These are phyloP conservation scores for Watsonalla cultraria DNA, from an alignment of 2,888 invertebrate genomes.

Conservation along the genomic window DNA sequence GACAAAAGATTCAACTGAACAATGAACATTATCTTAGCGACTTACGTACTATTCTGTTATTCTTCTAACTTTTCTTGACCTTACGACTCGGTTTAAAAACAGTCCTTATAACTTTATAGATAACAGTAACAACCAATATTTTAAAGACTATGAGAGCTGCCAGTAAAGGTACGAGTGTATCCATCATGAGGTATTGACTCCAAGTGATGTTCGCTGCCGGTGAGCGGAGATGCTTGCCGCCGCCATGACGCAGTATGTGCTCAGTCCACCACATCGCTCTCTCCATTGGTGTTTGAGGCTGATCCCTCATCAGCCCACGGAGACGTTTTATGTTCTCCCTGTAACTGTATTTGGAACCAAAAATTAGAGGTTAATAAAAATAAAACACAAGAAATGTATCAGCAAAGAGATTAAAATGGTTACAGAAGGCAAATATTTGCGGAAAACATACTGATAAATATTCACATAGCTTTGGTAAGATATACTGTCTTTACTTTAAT, in stretches of 20 bases:
- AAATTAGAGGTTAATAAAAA: too few species aligned
- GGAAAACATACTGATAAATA: constrained; percentile 1
- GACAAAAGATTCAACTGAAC: too few species aligned
- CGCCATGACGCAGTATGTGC: constrained; percentile 23
- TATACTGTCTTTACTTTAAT: too few species aligned
- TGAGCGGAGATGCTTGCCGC: constrained; percentile 22
- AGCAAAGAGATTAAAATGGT: too few species aligned
- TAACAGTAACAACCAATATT: not conserved
- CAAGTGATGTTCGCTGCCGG: constrained; percentile 24
- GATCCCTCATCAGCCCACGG: constrained; percentile 15
- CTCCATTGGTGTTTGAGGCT: constrained; percentile 17
- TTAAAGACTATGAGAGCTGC: constrained; percentile 1
- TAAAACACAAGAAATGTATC: too few species aligned
- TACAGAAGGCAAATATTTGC: not conserved
- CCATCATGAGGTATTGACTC: constrained; percentile 12
- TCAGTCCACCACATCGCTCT: constrained; percentile 29
- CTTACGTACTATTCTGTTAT: not conserved
- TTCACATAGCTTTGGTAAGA: not conserved
- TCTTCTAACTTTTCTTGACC: not conserved
- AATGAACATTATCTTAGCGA: too few species aligned
- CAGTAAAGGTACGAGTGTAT: not conserved
- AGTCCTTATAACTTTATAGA: not conserved
- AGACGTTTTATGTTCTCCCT: constrained; percentile 13
- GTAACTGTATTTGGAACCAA: constrained; percentile 11
- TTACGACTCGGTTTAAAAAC: not conserved